These are phyloP conservation scores for Hydrophis major DNA, from an alignment of 2,797 vertebrate genomes.

Conservation along the genomic window DNA sequence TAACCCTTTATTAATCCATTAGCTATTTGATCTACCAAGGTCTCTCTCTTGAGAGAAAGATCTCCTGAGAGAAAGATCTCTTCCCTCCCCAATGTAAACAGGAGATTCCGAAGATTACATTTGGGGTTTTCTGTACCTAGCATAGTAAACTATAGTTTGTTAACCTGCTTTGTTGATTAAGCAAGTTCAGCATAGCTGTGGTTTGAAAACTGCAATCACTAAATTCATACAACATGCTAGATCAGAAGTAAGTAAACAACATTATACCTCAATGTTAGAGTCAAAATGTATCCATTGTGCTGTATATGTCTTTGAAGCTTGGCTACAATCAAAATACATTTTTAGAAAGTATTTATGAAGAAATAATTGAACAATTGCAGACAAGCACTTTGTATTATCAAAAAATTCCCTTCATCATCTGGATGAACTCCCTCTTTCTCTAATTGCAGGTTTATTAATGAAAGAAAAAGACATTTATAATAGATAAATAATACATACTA, in stretches of 20 bases:
- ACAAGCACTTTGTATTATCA: constrained; percentile 59
- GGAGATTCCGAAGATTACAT: background rate
- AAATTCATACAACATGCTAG: background rate
- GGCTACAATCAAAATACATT: background rate
- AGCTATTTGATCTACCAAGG: background rate
- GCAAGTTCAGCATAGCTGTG: background rate
- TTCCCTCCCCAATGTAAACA: background rate
- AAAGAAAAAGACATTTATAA: constrained; percentile 71
- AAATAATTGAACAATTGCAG: constrained; percentile 69
- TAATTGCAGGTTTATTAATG: constrained; percentile 72
- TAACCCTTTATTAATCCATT: background rate
- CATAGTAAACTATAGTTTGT: background rate
- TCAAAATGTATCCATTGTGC: background rate
- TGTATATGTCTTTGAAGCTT: background rate
- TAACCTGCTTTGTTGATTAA: background rate
- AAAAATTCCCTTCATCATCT: constrained; percentile 45
- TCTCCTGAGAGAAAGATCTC: background rate
- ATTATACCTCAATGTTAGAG: background rate
- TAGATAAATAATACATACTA: constrained; percentile 73
- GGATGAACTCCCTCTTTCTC: constrained; percentile 50
- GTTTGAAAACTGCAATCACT: background rate
- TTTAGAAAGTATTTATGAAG: constrained; percentile 57
- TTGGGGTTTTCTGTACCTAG: background rate
- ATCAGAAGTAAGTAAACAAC: background rate
- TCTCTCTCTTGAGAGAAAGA: background rate